phyloP scores from a whole-genome alignment of 2,888 invertebrate genomes.

The Chironomus tentans region DNA sequence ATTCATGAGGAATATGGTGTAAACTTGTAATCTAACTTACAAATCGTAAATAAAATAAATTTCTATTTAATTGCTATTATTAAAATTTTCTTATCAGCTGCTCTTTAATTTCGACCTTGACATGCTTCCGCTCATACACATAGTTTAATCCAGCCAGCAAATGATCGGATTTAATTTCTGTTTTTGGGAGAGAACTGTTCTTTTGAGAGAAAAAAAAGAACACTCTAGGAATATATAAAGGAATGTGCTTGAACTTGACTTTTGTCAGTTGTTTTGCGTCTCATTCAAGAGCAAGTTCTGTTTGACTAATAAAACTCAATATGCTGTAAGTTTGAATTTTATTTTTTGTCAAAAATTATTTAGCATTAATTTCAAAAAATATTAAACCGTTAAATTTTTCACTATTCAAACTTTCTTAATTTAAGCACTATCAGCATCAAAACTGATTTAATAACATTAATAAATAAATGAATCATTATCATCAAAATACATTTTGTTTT shows the following conservation, averaged over 20 bases:
- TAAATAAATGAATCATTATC: neutral
- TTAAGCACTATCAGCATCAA: neutral
- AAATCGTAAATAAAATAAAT: neutral
- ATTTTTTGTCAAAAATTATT: neutral
- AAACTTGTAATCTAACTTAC: neutral
- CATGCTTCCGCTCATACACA: neutral
- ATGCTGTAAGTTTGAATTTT: no score
- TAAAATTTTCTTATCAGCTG: neutral
- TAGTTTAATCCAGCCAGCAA: neutral
- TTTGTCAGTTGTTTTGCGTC: neutral
- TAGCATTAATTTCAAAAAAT: neutral
- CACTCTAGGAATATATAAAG: neutral
- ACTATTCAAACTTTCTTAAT: no score
- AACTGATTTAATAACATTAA: neutral
- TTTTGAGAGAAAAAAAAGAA: neutral
- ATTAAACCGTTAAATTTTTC: neutral
- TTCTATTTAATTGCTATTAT: neutral
- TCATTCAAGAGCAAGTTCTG: neutral
- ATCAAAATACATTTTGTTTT: neutral
- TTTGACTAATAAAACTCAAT: no score
- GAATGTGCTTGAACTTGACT: neutral
- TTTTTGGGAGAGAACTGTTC: neutral
- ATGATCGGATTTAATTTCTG: neutral
- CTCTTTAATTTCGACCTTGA: conserved; percentile 7
- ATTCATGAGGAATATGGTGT: neutral